Evolutionary conservation across 1,140 invertebrate genomes (phyloP).

Genomic region (Batillaria attramentaria): DNA sequence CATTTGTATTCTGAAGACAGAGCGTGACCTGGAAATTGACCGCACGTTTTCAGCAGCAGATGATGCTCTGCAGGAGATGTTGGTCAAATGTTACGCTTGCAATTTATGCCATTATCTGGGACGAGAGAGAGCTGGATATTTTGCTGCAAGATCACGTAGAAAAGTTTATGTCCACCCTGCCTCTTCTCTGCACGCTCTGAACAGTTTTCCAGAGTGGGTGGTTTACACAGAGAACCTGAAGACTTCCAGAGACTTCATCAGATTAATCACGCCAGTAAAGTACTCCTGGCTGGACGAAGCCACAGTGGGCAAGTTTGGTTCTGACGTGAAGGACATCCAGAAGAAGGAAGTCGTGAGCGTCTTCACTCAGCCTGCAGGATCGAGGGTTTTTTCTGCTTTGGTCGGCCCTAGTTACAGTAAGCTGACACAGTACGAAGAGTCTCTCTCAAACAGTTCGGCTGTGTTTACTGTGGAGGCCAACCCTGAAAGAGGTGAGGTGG

Average conservation of each 20-base stretch:
- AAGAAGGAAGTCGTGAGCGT: conserved; percentile 33
- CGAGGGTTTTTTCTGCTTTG: conserved; percentile 45
- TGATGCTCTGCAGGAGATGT: conserved; percentile 36
- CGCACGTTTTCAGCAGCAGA: conserved; percentile 42
- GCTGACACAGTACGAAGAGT: conserved; percentile 45
- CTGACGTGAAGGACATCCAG: conserved; percentile 40
- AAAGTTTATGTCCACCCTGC: conserved; percentile 58
- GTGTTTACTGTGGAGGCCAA: conserved; percentile 52
- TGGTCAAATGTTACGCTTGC: conserved; percentile 41
- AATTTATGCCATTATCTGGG: conserved; percentile 56
- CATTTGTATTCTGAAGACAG: conserved; percentile 45
- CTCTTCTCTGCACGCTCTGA: conserved; percentile 45
- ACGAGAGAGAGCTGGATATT: conserved; percentile 57
- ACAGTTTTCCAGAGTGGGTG: conserved; percentile 48
- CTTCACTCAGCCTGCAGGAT: conserved; percentile 46
- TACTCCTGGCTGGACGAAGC: conserved; percentile 39
- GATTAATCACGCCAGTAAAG: conserved; percentile 51
- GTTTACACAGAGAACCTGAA: conserved; percentile 52
- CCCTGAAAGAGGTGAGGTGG: conserved; percentile 42
- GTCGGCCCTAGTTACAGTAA: conserved; percentile 51
- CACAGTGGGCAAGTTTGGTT: background rate
- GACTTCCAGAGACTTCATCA: conserved; percentile 58
- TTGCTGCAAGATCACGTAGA: conserved; percentile 39
- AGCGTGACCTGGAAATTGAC: conserved; percentile 41
- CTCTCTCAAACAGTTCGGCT: conserved; percentile 10